phyloP scores from a whole-genome alignment of 1,140 invertebrate genomes.

The Scaptomyza pallida region DNA sequence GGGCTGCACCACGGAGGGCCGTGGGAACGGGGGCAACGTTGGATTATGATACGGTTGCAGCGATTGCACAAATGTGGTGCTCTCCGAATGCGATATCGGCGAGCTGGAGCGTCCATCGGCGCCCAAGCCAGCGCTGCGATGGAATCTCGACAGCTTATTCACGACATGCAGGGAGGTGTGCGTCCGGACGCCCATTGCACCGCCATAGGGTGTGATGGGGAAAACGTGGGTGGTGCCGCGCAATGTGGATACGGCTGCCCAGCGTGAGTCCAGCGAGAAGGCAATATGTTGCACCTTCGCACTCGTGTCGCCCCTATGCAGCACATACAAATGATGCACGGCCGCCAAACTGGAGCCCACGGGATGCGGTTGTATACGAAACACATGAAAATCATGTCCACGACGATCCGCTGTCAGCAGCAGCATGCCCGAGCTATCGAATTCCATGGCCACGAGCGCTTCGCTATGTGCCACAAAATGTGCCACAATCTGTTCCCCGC shows the following conservation, averaged over 20 bases:
- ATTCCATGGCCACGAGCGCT: constrained; percentile 94
- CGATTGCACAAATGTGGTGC: constrained; percentile 81
- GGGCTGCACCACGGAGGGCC: constrained; percentile 91
- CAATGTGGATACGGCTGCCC: constrained; percentile 97
- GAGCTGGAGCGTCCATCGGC: constrained; percentile 90
- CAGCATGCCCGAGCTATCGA: constrained; percentile 96
- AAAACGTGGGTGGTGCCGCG: constrained; percentile 99
- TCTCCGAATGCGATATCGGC: constrained; percentile 87
- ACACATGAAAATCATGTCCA: constrained; percentile 98
- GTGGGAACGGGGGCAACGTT: constrained; percentile 94
- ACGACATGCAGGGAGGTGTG: constrained; percentile 97
- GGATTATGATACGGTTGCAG: constrained; percentile 93
- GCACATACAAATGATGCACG: constrained; percentile 97
- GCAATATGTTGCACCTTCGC: constrained; percentile 94
- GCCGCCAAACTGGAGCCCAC: constrained; percentile 93
- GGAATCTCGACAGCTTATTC: constrained; percentile 97
- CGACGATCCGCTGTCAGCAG: constrained; percentile 95
- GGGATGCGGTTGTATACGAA: constrained; percentile 96
- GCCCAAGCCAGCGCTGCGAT: constrained; percentile 95
- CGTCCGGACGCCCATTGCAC: constrained; percentile 94
- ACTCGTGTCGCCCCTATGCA: constrained; percentile 94
- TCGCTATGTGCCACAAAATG: constrained; percentile 98
- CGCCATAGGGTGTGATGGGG: constrained; percentile 98
- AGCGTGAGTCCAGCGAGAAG: constrained; percentile 96
- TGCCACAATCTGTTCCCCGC: constrained; percentile 91